These are phyloP conservation scores for Myotis vivesi DNA, from an alignment of 2,797 vertebrate species.

Conservation along the genomic window DNA sequence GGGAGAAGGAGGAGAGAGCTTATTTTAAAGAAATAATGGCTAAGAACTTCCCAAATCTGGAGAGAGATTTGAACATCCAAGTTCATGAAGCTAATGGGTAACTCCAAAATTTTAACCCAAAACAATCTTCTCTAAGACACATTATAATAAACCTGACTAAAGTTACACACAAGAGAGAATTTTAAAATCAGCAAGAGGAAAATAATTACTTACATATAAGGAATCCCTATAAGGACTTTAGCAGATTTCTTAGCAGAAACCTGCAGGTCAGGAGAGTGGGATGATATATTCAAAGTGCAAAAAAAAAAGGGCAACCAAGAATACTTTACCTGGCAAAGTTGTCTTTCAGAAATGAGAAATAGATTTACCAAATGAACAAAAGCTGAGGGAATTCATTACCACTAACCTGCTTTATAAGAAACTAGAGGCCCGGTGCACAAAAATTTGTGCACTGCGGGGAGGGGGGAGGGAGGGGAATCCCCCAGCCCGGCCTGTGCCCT, in stretches of 20 bases:
- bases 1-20: neutral
- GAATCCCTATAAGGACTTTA: neutral
- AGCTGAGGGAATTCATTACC: neutral
- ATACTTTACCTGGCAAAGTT: neutral
- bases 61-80: neutral
- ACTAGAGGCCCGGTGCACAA: too few species aligned
- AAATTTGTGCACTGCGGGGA: too few species aligned
- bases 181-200: neutral
- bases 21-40: neutral
- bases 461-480: too few species aligned
- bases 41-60: neutral
- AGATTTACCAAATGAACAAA: neutral
- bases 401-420: neutral
- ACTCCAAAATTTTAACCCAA: neutral
- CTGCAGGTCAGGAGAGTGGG: neutral
- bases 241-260: neutral
- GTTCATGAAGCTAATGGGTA: neutral
- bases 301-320: neutral
- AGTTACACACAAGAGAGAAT: neutral
- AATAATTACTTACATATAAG: neutral
- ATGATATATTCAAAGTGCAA: neutral
- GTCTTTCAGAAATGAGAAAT: neutral
- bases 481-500: too few species aligned
- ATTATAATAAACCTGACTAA: neutral
- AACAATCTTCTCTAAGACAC: neutral